Conservation (phyloP, 1,140 invertebrate genomes). For the Xylocopa sonorina region DNA sequence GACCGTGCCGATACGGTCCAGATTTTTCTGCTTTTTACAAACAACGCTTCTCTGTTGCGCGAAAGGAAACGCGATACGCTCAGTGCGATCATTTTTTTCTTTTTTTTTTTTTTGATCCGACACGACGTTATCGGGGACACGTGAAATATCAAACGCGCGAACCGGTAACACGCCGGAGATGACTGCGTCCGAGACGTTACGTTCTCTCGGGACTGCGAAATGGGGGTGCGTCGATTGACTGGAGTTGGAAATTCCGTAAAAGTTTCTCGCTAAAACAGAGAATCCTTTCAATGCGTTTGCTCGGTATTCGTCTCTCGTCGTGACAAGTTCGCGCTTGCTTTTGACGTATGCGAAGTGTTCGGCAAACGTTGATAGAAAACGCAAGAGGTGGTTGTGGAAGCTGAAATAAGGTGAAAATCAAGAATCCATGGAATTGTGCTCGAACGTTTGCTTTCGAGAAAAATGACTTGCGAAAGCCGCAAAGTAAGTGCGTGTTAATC, state of each 20-base stretch:
- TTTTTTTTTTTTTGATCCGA: conserved; percentile 7
- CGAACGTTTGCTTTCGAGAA: too few relatives aligned
- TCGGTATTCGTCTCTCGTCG: neutral
- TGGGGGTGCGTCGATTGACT: neutral
- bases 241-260: neutral
- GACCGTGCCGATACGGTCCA: neutral
- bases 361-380: too few relatives aligned
- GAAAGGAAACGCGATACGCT: conserved; percentile 16
- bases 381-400: too few relatives aligned
- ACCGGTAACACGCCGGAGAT: conserved; percentile 7
- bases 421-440: too few relatives aligned
- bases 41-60: neutral
- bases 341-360: neutral
- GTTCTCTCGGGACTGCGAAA: neutral
- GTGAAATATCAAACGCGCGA: conserved; percentile 20
- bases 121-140: conserved; percentile 5
- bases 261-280: neutral
- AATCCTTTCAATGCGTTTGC: neutral
- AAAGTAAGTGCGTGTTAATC: too few relatives aligned
- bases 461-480: too few relatives aligned
- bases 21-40: neutral
- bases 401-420: neutral
- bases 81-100: conserved; percentile 23
- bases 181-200: neutral
- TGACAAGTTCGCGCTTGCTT: neutral